These are phyloP conservation scores for Dusona sp. DNA, from an alignment of 2,888 invertebrate genomes.

Conservation along the genomic window DNA sequence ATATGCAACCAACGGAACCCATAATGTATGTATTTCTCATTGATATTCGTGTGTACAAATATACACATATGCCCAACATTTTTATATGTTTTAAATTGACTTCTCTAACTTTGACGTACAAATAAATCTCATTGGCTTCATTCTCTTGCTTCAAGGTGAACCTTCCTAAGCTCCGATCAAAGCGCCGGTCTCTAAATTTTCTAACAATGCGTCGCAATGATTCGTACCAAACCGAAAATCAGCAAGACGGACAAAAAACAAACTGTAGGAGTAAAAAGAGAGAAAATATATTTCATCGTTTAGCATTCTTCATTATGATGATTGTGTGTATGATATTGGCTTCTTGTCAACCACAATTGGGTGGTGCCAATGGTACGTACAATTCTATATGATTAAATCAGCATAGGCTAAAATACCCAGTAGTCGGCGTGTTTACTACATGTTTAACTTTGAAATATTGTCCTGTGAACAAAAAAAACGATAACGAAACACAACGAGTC, in stretches of 20 bases:
- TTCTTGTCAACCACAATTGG: slow-evolving; percentile 79
- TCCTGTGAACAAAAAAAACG: too few species aligned
- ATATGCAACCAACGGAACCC: background rate
- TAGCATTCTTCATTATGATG: slow-evolving; percentile 81
- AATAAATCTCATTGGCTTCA: slow-evolving; percentile 2
- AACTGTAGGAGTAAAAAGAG: slow-evolving; percentile 40
- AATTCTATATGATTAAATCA: background rate
- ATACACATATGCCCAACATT: background rate
- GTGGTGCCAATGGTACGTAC: slow-evolving; percentile 78
- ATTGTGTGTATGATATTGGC: slow-evolving; percentile 81
- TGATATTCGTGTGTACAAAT: background rate
- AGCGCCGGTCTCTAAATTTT: background rate
- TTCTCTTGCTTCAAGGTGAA: slow-evolving; percentile 51
- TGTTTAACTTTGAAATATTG: too few species aligned
- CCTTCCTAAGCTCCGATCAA: background rate
- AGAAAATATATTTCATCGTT: slow-evolving; percentile 73
- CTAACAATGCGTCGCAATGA: background rate
- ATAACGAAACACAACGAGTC: too few species aligned
- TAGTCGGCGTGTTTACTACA: too few species aligned
- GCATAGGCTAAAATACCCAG: too few species aligned
- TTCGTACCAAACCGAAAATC: slow-evolving; percentile 18
- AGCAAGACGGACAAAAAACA: slow-evolving; percentile 34
- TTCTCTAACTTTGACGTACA: background rate
- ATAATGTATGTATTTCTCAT: slow-evolving; percentile 46
- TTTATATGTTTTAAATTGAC: background rate